These are phyloP conservation scores for Sebastes alutus DNA, from an alignment of 2,797 vertebrate genomes.

Conservation along the genomic window DNA sequence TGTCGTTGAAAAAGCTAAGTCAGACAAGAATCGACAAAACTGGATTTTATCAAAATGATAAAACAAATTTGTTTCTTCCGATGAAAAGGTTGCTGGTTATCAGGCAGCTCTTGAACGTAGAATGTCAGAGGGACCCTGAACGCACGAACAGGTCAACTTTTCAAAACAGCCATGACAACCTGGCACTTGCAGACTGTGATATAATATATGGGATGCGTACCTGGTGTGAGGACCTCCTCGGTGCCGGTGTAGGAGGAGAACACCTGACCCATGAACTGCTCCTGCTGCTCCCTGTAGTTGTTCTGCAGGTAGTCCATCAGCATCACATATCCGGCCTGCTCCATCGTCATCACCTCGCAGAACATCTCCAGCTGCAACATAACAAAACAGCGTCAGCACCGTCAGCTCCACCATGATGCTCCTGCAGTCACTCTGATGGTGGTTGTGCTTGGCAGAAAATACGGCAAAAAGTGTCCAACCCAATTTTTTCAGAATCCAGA, in stretches of 20 bases:
- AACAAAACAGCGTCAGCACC: background rate
- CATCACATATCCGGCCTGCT: slow-evolving; percentile 96
- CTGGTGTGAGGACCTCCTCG: slow-evolving; percentile 91
- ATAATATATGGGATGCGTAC: slow-evolving; percentile 60
- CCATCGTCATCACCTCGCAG: slow-evolving; percentile 98
- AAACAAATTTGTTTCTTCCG: background rate
- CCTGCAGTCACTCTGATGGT: background rate
- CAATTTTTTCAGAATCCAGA: too few relatives aligned
- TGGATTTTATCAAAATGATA: background rate
- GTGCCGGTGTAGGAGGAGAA: slow-evolving; percentile 95
- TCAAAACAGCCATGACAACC: background rate
- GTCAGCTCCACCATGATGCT: too few relatives aligned
- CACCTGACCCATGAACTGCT: slow-evolving; percentile 92
- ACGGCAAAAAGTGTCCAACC: too few relatives aligned
- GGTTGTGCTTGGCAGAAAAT: too few relatives aligned
- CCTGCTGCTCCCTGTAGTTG: slow-evolving; percentile 92
- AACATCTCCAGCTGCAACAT: slow-evolving; percentile 88
- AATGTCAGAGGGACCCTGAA: background rate
- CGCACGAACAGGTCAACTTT: background rate
- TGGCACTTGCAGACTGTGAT: background rate
- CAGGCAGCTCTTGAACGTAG: rapidly evolving
- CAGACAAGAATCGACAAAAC: too few relatives aligned
- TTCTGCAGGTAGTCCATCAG: slow-evolving; percentile 98
- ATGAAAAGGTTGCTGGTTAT: background rate
- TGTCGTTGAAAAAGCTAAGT: background rate